These are phyloP conservation scores for Okamejei kenojei DNA, from an alignment of 2,797 vertebrate genomes.

Conservation along the genomic window DNA sequence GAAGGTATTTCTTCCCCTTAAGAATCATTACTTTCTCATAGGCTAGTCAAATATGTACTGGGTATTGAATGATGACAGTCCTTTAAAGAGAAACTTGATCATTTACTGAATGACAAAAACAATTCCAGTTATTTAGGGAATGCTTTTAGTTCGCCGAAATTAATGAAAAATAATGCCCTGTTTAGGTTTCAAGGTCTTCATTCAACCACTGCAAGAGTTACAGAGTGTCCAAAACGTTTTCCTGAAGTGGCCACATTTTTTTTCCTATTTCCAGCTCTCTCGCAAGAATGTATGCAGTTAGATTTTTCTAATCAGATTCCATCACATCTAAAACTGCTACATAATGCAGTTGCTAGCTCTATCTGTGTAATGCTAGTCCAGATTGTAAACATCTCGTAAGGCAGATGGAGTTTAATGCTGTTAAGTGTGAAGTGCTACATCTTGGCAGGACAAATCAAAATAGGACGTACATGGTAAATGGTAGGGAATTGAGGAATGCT, in stretches of 20 bases:
- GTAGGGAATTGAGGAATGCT: no score
- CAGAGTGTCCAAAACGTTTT: not conserved
- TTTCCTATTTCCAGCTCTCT: not conserved
- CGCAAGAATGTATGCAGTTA: not conserved
- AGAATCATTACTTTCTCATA: not conserved
- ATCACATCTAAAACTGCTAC: not conserved
- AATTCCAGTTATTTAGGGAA: not conserved
- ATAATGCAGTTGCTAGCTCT: not conserved
- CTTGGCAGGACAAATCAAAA: no score
- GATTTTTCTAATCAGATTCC: not conserved
- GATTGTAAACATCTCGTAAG: not conserved
- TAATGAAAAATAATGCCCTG: not conserved
- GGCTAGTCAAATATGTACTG: not conserved
- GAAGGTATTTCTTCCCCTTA: not conserved
- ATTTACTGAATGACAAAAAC: not conserved
- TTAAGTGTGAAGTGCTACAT: no score
- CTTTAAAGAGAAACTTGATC: not conserved
- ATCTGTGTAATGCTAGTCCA: not conserved
- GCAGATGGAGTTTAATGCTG: no score
- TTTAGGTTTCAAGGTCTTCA: not conserved
- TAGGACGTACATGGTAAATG: no score
- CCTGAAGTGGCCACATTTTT: not conserved
- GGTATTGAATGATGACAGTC: not conserved
- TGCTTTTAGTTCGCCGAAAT: not conserved
- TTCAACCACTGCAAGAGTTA: not conserved